phyloP scores from a whole-genome alignment of 2,113 vertebrate species.

The Xiphophorus couchianus region DNA sequence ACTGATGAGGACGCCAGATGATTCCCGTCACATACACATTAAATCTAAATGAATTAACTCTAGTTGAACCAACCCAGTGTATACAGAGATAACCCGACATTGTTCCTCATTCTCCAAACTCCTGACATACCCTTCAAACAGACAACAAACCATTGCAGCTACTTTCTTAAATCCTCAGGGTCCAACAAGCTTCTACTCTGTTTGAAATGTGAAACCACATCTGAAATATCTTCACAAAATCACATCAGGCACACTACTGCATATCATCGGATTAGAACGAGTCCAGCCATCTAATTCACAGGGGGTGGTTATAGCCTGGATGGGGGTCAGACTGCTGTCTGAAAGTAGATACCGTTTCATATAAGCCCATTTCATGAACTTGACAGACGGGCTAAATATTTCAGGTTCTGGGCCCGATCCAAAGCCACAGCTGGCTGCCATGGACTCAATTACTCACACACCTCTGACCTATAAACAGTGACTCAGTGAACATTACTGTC shows the following conservation, averaged over 20 bases:
- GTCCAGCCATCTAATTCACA: slow-evolving; percentile 34
- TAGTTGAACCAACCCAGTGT: slow-evolving; percentile 18
- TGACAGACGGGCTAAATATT: slow-evolving; percentile 60
- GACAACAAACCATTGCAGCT: slow-evolving; percentile 7
- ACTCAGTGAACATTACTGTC: slow-evolving; percentile 66
- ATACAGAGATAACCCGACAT: slow-evolving; percentile 12
- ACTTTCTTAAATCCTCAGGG: slow-evolving; percentile 2
- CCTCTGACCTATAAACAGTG: slow-evolving; percentile 69
- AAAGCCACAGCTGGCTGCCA: slow-evolving; percentile 68
- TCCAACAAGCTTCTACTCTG: background rate
- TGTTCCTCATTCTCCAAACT: background rate
- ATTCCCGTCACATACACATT: slow-evolving; percentile 41
- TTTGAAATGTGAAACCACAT: slow-evolving; percentile 1
- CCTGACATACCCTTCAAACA: background rate
- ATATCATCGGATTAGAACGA: slow-evolving; percentile 21
- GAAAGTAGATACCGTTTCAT: slow-evolving; percentile 62
- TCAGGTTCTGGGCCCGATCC: slow-evolving; percentile 55
- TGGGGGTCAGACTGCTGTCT: slow-evolving; percentile 53
- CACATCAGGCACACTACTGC: slow-evolving; percentile 12
- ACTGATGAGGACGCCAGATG: slow-evolving; percentile 73
- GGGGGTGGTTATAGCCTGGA: slow-evolving; percentile 37
- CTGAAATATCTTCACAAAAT: slow-evolving; percentile 7
- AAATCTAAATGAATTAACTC: slow-evolving; percentile 33
- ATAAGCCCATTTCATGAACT: slow-evolving; percentile 48
- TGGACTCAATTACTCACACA: slow-evolving; percentile 61